phyloP scores from a whole-genome alignment of 2,113 vertebrate genomes.

The Halcyon malimbica region DNA sequence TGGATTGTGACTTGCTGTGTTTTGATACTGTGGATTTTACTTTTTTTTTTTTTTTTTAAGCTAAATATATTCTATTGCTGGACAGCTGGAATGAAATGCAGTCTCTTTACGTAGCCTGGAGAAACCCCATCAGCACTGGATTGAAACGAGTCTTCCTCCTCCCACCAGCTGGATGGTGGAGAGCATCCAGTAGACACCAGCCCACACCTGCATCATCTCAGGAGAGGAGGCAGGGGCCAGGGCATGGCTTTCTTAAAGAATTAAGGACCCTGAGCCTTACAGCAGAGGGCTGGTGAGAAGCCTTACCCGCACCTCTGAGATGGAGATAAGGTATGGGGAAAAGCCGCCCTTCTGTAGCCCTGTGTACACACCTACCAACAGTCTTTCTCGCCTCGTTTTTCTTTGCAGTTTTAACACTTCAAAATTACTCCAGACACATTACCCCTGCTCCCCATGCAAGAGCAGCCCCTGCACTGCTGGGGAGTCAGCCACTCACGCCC shows the following conservation, averaged over 20 bases:
- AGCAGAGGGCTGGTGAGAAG: neutral
- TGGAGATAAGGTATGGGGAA: neutral
- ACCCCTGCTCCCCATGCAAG: fast-evolving
- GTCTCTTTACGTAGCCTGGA: neutral
- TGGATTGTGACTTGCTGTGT: conserved; percentile 43
- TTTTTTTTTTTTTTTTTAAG: conserved; percentile 30
- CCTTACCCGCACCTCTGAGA: neutral
- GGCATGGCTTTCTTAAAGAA: neutral
- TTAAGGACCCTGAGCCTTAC: neutral
- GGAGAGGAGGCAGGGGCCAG: neutral
- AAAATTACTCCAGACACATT: neutral
- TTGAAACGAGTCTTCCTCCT: neutral
- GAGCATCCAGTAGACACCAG: neutral
- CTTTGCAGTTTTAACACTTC: neutral
- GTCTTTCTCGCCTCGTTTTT: neutral
- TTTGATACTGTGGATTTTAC: conserved; percentile 24
- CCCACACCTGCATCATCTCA: neutral
- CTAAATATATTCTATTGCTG: conserved; percentile 31
- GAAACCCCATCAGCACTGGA: neutral
- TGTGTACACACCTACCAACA: neutral
- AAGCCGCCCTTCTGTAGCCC: neutral
- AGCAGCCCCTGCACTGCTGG: fast-evolving
- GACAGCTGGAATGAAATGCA: neutral
- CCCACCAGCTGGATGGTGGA: neutral
- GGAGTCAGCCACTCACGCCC: fast-evolving